phyloP scores from a whole-genome alignment of 2,888 invertebrate genomes.

The Caenorhabditis uteleia region DNA sequence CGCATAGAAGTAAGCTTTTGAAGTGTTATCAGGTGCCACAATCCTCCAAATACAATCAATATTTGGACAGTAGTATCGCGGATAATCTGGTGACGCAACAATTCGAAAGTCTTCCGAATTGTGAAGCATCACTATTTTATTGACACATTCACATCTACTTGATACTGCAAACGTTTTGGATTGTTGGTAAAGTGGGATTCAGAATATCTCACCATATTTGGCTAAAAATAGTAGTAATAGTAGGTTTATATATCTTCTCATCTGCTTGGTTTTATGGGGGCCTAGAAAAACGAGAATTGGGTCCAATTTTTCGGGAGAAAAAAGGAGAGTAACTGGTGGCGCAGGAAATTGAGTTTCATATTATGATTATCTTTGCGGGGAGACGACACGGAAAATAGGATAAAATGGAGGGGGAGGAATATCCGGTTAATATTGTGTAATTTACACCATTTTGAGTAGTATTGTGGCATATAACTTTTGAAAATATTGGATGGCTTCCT shows the following conservation, averaged over 20 bases:
- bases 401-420: too few species aligned
- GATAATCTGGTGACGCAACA: constrained; percentile 46
- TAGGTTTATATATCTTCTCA: too few species aligned
- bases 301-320: background rate
- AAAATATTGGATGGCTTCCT: too few species aligned
- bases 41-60: constrained; percentile 44
- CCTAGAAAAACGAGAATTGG: background rate
- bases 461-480: too few species aligned
- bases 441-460: too few species aligned
- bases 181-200: too few species aligned
- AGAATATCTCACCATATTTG: too few species aligned
- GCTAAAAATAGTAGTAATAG: too few species aligned
- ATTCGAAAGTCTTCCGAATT: constrained; percentile 32
- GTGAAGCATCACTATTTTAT: constrained; percentile 33
- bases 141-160: constrained; percentile 23
- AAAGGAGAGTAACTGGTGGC: background rate
- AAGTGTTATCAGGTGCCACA: constrained; percentile 33
- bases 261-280: too few species aligned
- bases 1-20: constrained; percentile 39
- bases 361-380: background rate
- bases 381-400: too few species aligned
- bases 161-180: background rate
- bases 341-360: constrained; percentile 6
- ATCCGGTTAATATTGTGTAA: too few species aligned
- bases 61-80: constrained; percentile 33